phyloP scores from a whole-genome alignment of 2,888 invertebrate genomes.

The Philhelius pedissequus region DNA sequence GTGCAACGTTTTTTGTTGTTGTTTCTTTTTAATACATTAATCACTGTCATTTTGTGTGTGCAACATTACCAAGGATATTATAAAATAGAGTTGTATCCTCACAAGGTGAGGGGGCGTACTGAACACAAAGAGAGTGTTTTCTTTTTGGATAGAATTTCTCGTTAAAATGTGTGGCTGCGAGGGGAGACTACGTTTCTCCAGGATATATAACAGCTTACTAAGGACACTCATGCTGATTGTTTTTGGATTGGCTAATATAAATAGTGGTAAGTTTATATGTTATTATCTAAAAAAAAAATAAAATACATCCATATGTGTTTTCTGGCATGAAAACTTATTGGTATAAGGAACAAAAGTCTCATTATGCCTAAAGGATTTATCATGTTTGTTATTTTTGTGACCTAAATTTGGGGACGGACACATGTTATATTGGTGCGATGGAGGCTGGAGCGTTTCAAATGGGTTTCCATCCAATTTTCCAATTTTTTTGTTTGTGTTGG shows the following conservation, averaged over 20 bases:
- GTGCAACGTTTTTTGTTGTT: slow-evolving; percentile 25
- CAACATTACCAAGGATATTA: slow-evolving; percentile 24
- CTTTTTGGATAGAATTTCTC: slow-evolving; percentile 49
- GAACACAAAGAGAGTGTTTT: background rate
- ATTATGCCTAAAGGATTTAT: slow-evolving; percentile 48
- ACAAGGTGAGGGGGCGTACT: background rate
- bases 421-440: background rate
- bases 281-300: background rate
- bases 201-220: slow-evolving; percentile 71
- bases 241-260: slow-evolving; percentile 72
- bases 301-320: background rate
- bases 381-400: slow-evolving; percentile 26
- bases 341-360: slow-evolving; percentile 20
- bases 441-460: background rate
- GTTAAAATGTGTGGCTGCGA: slow-evolving; percentile 71
- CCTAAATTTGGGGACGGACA: slow-evolving; percentile 2
- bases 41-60: slow-evolving; percentile 45
- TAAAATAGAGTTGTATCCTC: slow-evolving; percentile 3
- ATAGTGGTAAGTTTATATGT: slow-evolving; percentile 71
- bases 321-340: background rate
- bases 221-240: slow-evolving; percentile 72
- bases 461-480: slow-evolving; percentile 23
- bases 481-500: background rate
- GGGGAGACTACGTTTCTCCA: slow-evolving; percentile 70
- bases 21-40: slow-evolving; percentile 32